Base-by-base conservation (phyloP, 1,140 invertebrate genomes). In the Leptopilina clavipes region DNA sequence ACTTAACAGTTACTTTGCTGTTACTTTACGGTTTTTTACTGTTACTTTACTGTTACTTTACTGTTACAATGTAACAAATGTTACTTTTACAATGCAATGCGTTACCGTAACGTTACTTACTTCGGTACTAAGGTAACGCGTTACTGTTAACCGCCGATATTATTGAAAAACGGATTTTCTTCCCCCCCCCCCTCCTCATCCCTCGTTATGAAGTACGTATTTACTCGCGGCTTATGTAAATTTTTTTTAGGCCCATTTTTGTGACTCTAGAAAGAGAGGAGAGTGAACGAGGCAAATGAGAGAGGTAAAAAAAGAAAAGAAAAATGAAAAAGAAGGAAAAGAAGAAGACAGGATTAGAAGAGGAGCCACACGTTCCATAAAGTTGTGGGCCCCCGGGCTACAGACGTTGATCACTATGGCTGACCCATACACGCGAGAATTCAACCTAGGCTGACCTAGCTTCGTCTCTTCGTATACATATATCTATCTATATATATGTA, bases 381-480 rank as follows among this genome's bases (percentile, higher is more conserved):
- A 44, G 40, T 19, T 76, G 52, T 6, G 9, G 37, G 37, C 65
- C 76, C 74, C 72, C 56, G 74, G 75, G 80, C 77, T 70, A 81
- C 75, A 73, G 75, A 74, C 75, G 75, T 8, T 54, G 75, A 76
- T 72, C 75, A 71, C 70, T 76, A 65, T 54, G 75, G 56, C 70
- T 72, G 70, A 71, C 37, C 75, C 70, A 44, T 65, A 76, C 75
- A 72, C 70, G 73, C 56, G 59, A 48, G 52, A 70, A 75, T 70
- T 22, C 77, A 76, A 48, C 76, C 65, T 78, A 76, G 76, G 76
- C 70, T 81, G 77, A 75, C 76, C 77, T 75, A 81, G 76, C 74
- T 75, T 65, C 59, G 22, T 37, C 9, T 31, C 59, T 31, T 65
- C 19, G 3, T 31, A 19, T 31, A 19, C 3, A 7, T 54, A 31